Percentiles rank a stretch among this genome's conserved stretches.
Evolutionary conservation across 1,140 invertebrate genomes (phyloP).

Genomic region (Lepidurus packardi): DNA sequence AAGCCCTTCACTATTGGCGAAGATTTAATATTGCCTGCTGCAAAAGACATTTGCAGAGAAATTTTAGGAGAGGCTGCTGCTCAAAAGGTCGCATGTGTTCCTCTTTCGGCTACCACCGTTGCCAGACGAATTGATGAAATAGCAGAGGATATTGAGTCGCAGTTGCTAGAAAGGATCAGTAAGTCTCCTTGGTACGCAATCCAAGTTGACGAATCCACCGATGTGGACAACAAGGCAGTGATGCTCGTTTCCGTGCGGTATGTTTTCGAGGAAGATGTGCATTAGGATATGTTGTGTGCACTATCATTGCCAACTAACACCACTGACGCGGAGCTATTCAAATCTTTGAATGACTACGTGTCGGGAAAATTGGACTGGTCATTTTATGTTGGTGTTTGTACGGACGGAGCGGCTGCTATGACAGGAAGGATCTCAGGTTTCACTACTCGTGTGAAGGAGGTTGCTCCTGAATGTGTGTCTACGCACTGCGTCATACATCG

Average conservation of each 20-base stretch:
- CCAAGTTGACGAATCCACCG: constrained; percentile 39
- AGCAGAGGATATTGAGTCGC: too few relatives aligned
- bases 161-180: too few relatives aligned
- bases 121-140: too few relatives aligned
- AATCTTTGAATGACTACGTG: constrained; percentile 33
- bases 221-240: constrained; percentile 37
- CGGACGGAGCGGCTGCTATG: constrained; percentile 41
- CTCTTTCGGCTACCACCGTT: too few relatives aligned
- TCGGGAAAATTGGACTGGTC: constrained; percentile 34
- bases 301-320: constrained; percentile 34
- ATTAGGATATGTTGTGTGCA: constrained; percentile 37
- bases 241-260: constrained; percentile 31
- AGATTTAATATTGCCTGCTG: too few relatives aligned
- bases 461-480: constrained; percentile 34
- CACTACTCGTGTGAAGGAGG: constrained; percentile 37
- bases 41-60: too few relatives aligned
- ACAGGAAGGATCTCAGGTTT: constrained; percentile 38
- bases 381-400: constrained; percentile 39
- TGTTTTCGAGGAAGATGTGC: constrained; percentile 36
- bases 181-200: constrained; percentile 36
- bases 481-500: constrained; percentile 38
- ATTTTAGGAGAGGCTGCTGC: too few relatives aligned
- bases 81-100: too few relatives aligned
- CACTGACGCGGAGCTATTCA: constrained; percentile 36
- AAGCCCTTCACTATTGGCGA: too few relatives aligned